A percentile compares a stretch with the other conserved stretches of the same genome.
These are phyloP conservation scores for Prietella phreatophila DNA, from an alignment of 2,113 vertebrate species.

Conservation along the genomic window DNA sequence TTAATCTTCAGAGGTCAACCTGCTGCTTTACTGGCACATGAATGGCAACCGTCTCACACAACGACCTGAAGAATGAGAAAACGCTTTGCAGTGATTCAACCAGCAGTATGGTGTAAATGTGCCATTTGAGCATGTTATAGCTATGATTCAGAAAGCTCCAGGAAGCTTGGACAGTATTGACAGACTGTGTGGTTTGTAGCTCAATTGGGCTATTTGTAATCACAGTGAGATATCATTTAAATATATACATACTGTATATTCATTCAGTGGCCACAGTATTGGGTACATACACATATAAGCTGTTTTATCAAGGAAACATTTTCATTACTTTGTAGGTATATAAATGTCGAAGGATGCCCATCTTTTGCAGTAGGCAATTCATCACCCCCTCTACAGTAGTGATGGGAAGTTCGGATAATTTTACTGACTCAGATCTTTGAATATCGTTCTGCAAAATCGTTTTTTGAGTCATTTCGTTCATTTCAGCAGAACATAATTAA, in stretches of 20 bases:
- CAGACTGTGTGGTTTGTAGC: neutral
- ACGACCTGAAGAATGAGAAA: neutral
- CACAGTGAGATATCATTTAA: conserved; percentile 1
- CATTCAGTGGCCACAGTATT: neutral
- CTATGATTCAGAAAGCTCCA: conserved; percentile 17
- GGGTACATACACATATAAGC: too few species aligned
- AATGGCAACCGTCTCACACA: conserved; percentile 15
- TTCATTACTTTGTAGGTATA: neutral
- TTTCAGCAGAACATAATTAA: too few species aligned
- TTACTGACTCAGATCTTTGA: too few species aligned
- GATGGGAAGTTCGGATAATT: too few species aligned
- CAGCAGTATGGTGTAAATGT: conserved; percentile 13
- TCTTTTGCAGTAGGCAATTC: too few species aligned
- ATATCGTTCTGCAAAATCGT: too few species aligned
- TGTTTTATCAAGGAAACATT: neutral
- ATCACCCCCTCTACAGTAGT: too few species aligned
- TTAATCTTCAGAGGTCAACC: conserved; percentile 18
- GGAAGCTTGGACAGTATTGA: neutral
- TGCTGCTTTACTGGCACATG: conserved; percentile 10
- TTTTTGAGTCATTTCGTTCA: too few species aligned
- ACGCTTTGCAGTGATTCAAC: neutral
- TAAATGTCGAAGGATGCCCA: too few species aligned
- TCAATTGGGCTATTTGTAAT: neutral
- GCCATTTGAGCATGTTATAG: neutral
- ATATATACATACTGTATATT: neutral